Conservation (phyloP, 2,888 invertebrate genomes). For the Terebella lapidaria region DNA sequence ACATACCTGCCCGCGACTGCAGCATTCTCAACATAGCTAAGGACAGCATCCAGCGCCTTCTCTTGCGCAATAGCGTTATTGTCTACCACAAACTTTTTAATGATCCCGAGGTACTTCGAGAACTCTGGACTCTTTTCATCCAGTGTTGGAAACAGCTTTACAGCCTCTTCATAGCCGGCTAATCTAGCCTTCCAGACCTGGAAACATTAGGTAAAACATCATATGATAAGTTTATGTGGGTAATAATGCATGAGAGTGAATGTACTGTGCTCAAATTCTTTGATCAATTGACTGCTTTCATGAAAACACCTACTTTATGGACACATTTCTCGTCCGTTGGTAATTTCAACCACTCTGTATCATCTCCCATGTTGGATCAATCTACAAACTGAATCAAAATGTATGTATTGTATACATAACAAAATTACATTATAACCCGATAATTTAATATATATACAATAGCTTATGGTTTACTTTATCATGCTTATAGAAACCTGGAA, state of each 20-base stretch:
- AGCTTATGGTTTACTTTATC: too few relatives aligned
- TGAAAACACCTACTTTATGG: constrained; percentile 72
- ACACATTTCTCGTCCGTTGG: constrained; percentile 80
- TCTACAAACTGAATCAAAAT: neutral
- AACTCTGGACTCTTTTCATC: constrained; percentile 87
- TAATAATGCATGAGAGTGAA: too few relatives aligned
- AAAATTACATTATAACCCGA: too few relatives aligned
- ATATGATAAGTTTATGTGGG: neutral
- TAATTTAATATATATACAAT: too few relatives aligned
- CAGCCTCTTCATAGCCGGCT: constrained; percentile 88
- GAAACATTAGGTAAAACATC: neutral
- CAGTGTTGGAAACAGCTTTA: constrained; percentile 78
- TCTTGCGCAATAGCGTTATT: constrained; percentile 94
- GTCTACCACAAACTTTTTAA: constrained; percentile 91
- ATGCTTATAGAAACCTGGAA: too few relatives aligned
- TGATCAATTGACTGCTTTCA: too few relatives aligned
- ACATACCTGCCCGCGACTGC: constrained; percentile 59
- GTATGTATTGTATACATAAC: too few relatives aligned
- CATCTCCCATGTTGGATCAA: constrained; percentile 38
- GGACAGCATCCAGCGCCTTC: constrained; percentile 85
- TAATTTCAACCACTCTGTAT: constrained; percentile 53
- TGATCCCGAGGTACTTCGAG: constrained; percentile 80
- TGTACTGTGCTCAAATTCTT: neutral
- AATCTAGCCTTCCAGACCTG: constrained; percentile 90
- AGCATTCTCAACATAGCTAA: constrained; percentile 88